phyloP scores from a whole-genome alignment of 2,113 vertebrate species.

The Entelurus aequoreus region DNA sequence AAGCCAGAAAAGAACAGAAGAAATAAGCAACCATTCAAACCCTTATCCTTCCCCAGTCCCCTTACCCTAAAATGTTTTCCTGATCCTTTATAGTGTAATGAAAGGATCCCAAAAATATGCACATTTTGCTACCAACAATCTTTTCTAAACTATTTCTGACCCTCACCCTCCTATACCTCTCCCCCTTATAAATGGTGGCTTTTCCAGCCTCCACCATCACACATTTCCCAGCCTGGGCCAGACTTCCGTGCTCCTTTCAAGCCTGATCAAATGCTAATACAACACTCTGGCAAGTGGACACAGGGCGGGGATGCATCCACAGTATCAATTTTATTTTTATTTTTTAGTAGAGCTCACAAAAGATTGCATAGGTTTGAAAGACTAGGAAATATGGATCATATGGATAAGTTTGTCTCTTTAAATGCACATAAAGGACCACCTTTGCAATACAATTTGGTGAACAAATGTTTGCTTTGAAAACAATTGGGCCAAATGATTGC shows the following conservation, averaged over 20 bases:
- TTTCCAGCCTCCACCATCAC: conserved; percentile 25
- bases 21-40: conserved; percentile 6
- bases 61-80: conserved; percentile 2
- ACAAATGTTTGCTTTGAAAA: background rate
- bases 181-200: conserved; percentile 21
- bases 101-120: conserved; percentile 49
- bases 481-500: background rate
- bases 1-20: conserved; percentile 26
- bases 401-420: background rate
- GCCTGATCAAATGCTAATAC: conserved; percentile 61
- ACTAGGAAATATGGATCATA: background rate
- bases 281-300: conserved; percentile 45
- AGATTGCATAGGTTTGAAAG: conserved; percentile 8
- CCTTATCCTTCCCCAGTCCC: background rate
- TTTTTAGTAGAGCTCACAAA: conserved; percentile 5
- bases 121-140: conserved; percentile 40
- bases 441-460: background rate
- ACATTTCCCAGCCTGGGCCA: conserved; percentile 24
- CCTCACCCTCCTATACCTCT: conserved; percentile 37
- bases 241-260: conserved; percentile 57
- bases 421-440: background rate
- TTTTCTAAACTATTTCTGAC: conserved; percentile 44
- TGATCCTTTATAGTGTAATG: conserved; percentile 31
- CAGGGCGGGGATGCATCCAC: conserved; percentile 50
- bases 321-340: too few species aligned